Evolutionary conservation across 64 coral and sea anemone species (phyloP), one percentile per base, ranked within the genome.

Genomic region (Montipora cactus): DNA sequence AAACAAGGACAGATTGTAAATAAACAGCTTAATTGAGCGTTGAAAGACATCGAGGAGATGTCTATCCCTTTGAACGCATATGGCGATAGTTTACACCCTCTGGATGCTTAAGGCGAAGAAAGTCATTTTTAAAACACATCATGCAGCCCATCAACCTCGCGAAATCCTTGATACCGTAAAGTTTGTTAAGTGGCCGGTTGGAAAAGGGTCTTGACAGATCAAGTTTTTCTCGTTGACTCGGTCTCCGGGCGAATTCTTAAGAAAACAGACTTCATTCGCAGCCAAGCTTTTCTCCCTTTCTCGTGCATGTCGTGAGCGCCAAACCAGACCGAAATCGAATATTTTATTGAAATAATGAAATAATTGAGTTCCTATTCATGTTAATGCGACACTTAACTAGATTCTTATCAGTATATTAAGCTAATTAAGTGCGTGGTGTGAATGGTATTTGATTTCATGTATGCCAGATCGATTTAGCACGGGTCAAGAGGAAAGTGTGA

Each of bases 321-420:
- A 12, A 86, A 16, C 82, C 47, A 86, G 82, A 86, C 82, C 67
- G 82, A 71, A 86, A 86, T 18, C 8, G 45, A 72, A 86, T 86
- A 86, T 46, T 57, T 71, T 44, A 86, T 86, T 86, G 64, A 86
- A 86, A 86, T 86, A 86, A 86, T 86, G 68, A 71, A 71, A 71
- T 71, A 71, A 71, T 64, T 71, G 82, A 86, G 82, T 86, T 86
- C 82, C 66, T 72, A 86, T 86, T 86, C 82, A 86, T 86, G 82
- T 86, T 86, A 86, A 86, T 86, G 82, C 82, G 82, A 86, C 82
- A 86, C 82, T 86, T 86, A 86, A 71, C 82, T 86, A 86, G 82
- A 86, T 86, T 86, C 82, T 86, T 86, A 86, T 86, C 82, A 86
- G 82, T 86, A 86, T 86, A 86, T 86, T 86, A 86, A 86, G 82